A percentile compares a stretch with the other conserved stretches of the same genome.
Conservation (phyloP, 2,888 invertebrate genomes). For the Sinodicranocentrus sp. region DNA sequence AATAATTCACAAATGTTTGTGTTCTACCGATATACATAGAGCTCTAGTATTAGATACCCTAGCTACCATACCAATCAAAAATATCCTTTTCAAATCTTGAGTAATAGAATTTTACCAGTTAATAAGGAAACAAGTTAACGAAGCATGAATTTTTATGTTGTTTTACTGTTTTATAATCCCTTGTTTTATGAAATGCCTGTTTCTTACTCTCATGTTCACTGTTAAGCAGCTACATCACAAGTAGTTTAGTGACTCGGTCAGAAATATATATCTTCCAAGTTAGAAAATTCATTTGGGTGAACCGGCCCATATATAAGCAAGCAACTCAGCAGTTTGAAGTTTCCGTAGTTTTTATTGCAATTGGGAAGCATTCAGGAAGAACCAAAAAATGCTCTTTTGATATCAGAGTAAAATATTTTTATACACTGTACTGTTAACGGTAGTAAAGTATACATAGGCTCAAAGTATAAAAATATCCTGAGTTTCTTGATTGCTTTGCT, state of each 20-base stretch:
- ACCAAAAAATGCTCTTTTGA: constrained; percentile 48
- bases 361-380: constrained; percentile 6
- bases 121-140: too few species aligned
- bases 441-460: neutral
- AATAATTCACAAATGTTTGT: neutral
- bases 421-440: constrained; percentile 27
- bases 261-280: neutral
- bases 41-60: neutral
- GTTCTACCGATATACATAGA: neutral
- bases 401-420: constrained; percentile 60
- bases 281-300: neutral
- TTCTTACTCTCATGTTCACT: too few species aligned
- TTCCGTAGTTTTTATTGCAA: neutral
- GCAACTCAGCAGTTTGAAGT: too few species aligned
- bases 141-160: too few species aligned
- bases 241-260: neutral
- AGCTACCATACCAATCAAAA: neutral
- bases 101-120: too few species aligned
- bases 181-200: too few species aligned
- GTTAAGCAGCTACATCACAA: neutral
- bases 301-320: too few species aligned
- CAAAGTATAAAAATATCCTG: neutral
- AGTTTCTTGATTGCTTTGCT: neutral
- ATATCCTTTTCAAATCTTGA: too few species aligned
- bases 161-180: too few species aligned